These are phyloP conservation scores for Chiloscyllium plagiosum DNA, from an alignment of 2,113 vertebrate genomes.

Conservation along the genomic window DNA sequence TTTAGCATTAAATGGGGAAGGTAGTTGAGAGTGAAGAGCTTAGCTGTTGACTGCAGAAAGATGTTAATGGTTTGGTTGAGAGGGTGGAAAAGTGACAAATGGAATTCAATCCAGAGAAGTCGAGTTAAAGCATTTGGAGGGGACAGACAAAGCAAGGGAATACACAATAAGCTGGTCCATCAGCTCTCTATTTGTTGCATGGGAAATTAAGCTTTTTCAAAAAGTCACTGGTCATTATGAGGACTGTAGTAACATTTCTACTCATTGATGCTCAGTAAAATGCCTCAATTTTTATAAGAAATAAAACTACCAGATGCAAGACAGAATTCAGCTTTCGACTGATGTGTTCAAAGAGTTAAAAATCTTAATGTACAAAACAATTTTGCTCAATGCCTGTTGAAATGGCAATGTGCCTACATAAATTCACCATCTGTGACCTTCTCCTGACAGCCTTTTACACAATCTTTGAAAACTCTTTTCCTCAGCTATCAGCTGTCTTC, in stretches of 20 bases:
- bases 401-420: constrained; percentile 29
- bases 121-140: no score
- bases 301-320: not conserved
- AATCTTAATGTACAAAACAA: constrained; percentile 15
- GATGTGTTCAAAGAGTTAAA: constrained; percentile 17
- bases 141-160: no score
- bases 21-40: no score
- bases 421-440: constrained; percentile 28
- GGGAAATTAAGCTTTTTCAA: not conserved
- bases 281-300: not conserved
- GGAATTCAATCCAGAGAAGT: no score
- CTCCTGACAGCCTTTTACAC: constrained; percentile 30
- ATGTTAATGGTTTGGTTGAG: no score
- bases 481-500: constrained; percentile 30
- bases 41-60: no score
- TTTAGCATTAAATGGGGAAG: no score
- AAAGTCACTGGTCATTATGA: not conserved
- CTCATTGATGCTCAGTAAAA: not conserved
- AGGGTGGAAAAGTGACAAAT: no score
- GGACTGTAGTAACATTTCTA: not conserved
- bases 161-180: not conserved
- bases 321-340: not conserved
- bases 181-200: not conserved
- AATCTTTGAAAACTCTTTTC: constrained; percentile 36
- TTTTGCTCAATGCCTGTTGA: constrained; percentile 26